phyloP scores from a whole-genome alignment of 2,797 vertebrate species.

The Cryptoblepharus egeriae region DNA sequence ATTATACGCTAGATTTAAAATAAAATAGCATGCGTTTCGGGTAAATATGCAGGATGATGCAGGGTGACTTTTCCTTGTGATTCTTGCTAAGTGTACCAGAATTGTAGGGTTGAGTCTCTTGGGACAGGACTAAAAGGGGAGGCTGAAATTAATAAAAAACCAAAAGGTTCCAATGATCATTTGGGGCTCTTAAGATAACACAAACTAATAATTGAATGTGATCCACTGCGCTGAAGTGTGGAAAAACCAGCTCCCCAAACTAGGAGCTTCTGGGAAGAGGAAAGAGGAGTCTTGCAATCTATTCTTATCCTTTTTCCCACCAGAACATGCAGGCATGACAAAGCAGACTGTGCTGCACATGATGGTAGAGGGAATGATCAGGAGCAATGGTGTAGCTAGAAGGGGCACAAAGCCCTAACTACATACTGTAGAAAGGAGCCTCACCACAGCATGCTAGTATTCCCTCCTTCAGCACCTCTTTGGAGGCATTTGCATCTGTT shows the following conservation, averaged over 20 bases:
- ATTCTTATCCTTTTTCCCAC: not conserved
- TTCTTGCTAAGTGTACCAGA: conserved; percentile 41
- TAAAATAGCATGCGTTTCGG: conserved; percentile 68
- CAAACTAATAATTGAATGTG: not conserved
- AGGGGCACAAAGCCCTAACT: too few relatives aligned
- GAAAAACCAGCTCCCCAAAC: not conserved
- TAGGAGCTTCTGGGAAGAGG: not conserved
- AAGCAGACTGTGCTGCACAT: too few relatives aligned
- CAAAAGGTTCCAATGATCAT: not conserved
- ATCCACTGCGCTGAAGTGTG: not conserved
- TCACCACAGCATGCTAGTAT: too few relatives aligned
- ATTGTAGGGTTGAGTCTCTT: conserved; percentile 12
- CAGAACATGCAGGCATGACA: too few relatives aligned
- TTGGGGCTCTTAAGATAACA: not conserved
- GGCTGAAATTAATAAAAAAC: conserved; percentile 17
- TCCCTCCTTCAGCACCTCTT: too few relatives aligned
- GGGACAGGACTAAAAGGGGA: fast-evolving
- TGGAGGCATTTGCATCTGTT: too few relatives aligned
- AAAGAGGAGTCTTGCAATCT: not conserved
- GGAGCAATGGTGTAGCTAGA: too few relatives aligned
- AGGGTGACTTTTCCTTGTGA: conserved; percentile 41
- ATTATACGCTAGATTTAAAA: conserved; percentile 76
- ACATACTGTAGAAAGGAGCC: too few relatives aligned
- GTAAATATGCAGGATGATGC: conserved; percentile 63
- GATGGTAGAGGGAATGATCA: too few relatives aligned